Evolutionary conservation across 2,113 vertebrate genomes (phyloP), one percentile per base, ranked within the genome.

Genomic region (Pedetes capensis): DNA sequence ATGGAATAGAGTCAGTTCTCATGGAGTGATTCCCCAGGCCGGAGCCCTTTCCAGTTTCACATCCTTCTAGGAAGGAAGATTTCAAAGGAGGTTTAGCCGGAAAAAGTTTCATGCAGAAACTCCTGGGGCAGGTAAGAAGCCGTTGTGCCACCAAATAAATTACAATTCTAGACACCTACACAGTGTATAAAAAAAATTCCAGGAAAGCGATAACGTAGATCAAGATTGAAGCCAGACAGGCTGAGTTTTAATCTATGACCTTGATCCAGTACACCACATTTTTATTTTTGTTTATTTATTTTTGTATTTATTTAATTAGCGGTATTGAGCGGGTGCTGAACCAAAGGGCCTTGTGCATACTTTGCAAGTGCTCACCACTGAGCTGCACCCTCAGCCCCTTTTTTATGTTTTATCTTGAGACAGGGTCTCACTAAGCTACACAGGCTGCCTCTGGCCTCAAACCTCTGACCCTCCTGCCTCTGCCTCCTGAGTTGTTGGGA

Each of bases 61-160:
- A 66, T n/a, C 55, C 72, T 84, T 85, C 44, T 34, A 85, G 42
- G 81, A 89, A 85, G 42, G 81, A 89, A 84, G n/a, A 23, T 90
- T 87, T 53, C 84, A 74, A 10, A 51, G 49, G 10, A 42, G 23
- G 29, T 32, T 82, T 49, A 61, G 49, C 37, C 85, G 29, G 72
- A 78, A 71, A 87, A 22, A 51, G 68, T 20, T 22, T 55, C 78
- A 49, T n/a, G 49, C 23, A 95, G 84, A 88, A 53, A 7, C 7
- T 89, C 69, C 66, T 93, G 44, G n/a, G 51, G n/a, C 55, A 64
- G 44, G 53, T 72, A 37, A 92, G 44, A 93, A 76, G 37, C 20
- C 51, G 53, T 47, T 61, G 34, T 68, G 32, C n/a, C 12, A 29
- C 39, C n/a, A 27, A 23, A 44, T 78, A 94, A 81, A 76, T 59